phyloP scores from a whole-genome alignment of 2,888 invertebrate species.

The Agrotis puta region DNA sequence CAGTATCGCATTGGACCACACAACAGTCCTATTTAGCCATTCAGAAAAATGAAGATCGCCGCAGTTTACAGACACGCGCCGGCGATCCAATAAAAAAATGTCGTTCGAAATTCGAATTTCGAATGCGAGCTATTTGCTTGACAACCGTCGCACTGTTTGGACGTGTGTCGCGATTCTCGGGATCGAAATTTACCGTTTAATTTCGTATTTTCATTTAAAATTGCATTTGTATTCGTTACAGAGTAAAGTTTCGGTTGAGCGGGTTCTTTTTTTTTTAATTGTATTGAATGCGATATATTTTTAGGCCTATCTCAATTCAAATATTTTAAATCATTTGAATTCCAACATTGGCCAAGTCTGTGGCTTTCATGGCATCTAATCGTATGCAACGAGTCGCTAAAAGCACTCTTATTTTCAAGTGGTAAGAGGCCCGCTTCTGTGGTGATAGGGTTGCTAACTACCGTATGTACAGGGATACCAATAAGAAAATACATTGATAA shows the following conservation, averaged over 20 bases:
- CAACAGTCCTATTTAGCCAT: conserved; percentile 37
- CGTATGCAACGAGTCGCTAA: conserved; percentile 56
- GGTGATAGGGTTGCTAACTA: conserved; percentile 39
- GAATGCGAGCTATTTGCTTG: conserved; percentile 64
- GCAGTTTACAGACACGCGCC: conserved; percentile 48
- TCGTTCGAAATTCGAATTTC: conserved; percentile 62
- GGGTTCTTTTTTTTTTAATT: background rate
- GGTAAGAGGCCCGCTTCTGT: conserved; percentile 16
- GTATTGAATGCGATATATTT: background rate
- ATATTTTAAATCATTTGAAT: background rate
- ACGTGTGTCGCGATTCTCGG: conserved; percentile 58
- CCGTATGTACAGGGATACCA: background rate
- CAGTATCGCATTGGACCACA: conserved; percentile 21
- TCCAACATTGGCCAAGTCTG: conserved; percentile 13
- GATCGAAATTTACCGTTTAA: conserved; percentile 39
- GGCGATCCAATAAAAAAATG: conserved; percentile 60
- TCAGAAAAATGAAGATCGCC: conserved; percentile 54
- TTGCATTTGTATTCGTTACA: conserved; percentile 36
- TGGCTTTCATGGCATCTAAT: conserved; percentile 29
- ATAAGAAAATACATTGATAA: too few species aligned
- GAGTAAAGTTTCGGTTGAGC: conserved; percentile 16
- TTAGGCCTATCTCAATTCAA: background rate
- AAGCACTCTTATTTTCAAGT: conserved; percentile 55
- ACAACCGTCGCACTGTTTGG: conserved; percentile 64
- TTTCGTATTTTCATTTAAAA: conserved; percentile 44